Conservation (phyloP, 2,113 vertebrate species). For the Rhombomys opimus region DNA sequence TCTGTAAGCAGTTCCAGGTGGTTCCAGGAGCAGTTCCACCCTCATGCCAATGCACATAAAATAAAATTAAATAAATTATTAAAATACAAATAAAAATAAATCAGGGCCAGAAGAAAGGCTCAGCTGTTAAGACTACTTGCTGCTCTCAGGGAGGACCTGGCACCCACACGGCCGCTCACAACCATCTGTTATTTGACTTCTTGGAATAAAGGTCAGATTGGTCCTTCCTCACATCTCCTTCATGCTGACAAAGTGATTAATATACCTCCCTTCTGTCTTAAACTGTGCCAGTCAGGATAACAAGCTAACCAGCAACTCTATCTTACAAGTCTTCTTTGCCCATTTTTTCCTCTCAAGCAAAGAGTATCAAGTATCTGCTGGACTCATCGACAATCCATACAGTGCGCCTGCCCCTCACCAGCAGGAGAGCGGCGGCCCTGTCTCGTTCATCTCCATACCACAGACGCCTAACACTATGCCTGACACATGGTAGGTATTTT, state of each 20-base stretch:
- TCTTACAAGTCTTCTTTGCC: background rate
- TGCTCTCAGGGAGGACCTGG: background rate
- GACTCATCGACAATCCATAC: background rate
- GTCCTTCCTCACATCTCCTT: background rate
- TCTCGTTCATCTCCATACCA: background rate
- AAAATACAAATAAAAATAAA: background rate
- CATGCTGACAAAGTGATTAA: background rate
- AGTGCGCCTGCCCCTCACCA: background rate
- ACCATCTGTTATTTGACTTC: background rate
- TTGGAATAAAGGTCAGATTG: background rate
- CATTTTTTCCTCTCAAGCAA: background rate
- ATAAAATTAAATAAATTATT: no score
- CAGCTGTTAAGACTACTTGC: background rate
- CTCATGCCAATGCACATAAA: no score
- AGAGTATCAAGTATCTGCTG: background rate
- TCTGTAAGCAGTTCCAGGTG: no score
- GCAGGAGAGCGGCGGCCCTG: background rate
- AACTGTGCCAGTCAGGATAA: background rate
- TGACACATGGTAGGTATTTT: background rate
- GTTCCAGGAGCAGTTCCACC: no score
- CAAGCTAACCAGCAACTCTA: background rate
- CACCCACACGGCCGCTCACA: background rate
- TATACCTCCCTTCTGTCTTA: background rate
- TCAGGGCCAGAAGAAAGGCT: background rate
- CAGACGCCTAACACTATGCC: background rate